Evolutionary conservation across 2,888 invertebrate species (phyloP).

Genomic region (Mythimna vitellina): DNA sequence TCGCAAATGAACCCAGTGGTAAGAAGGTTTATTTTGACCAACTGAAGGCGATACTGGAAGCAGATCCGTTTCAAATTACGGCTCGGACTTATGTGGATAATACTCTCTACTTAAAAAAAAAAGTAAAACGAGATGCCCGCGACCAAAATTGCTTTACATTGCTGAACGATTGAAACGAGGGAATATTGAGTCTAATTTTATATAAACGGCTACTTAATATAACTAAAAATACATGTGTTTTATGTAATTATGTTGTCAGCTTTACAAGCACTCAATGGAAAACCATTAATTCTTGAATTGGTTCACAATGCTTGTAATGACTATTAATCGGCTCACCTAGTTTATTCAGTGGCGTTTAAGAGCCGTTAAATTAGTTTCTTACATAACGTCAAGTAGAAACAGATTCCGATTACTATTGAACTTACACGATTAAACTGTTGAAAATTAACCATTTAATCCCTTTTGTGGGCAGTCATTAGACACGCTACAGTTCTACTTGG

Average conservation of each 20-base stretch:
- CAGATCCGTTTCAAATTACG: no score
- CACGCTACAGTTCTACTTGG: conserved; percentile 29
- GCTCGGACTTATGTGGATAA: no score
- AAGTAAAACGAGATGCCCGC: no score
- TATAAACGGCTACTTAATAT: neutral
- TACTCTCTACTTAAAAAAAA: no score
- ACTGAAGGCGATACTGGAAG: no score
- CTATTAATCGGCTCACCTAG: conserved; percentile 9
- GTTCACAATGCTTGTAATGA: conserved; percentile 9
- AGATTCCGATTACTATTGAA: conserved; percentile 45
- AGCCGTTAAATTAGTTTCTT: conserved; percentile 32
- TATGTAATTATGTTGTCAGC: conserved; percentile 12
- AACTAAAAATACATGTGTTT: conserved; percentile 1
- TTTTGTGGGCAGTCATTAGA: conserved; percentile 48
- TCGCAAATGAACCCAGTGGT: no score
- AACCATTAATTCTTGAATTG: conserved; percentile 1
- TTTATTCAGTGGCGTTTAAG: conserved; percentile 10
- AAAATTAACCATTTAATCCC: conserved; percentile 51
- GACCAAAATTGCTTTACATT: no score
- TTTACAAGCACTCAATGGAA: conserved; percentile 1
- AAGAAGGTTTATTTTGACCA: no score
- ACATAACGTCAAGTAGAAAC: conserved; percentile 31
- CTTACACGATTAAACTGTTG: conserved; percentile 43
- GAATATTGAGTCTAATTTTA: no score
- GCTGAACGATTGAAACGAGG: no score